A percentile compares a stretch with the other conserved stretches of the same genome.
Evolutionary conservation across 2,113 vertebrate species (phyloP).

Genomic region (Trachemys scripta): DNA sequence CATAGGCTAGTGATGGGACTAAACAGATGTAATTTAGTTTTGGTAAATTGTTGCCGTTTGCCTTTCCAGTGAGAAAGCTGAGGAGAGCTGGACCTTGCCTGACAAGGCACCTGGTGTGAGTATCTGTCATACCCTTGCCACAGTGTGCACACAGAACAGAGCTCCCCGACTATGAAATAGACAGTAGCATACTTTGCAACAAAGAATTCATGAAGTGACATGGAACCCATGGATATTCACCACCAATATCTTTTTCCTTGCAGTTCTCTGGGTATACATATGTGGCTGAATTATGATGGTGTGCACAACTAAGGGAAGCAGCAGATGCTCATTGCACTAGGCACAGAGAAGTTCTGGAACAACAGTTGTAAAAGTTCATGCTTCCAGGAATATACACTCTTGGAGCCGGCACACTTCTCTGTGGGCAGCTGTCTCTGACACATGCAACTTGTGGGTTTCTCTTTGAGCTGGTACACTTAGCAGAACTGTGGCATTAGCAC

Average conservation of each 20-base stretch:
- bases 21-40: not conserved
- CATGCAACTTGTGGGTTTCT: not conserved
- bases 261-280: rapidly evolving
- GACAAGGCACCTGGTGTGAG: not conserved
- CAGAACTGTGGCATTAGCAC: constrained; percentile 9
- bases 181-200: not conserved
- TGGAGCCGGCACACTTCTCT: rapidly evolving
- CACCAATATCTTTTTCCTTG: no score
- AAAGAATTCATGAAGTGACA: no score
- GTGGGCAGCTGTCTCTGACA: not conserved
- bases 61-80: no score
- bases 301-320: not conserved
- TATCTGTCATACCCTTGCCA: not conserved
- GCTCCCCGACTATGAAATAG: rapidly evolving
- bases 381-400: not conserved
- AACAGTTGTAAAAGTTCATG: rapidly evolving
- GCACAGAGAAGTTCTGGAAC: not conserved
- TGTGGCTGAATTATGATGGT: not conserved
- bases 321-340: not conserved
- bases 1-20: no score
- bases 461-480: rapidly evolving
- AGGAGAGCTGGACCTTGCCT: not conserved
- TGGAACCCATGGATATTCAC: no score
- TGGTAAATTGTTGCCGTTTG: not conserved
- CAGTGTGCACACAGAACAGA: not conserved